Evolutionary conservation across 2,888 invertebrate species (phyloP).

Genomic region (Temnothorax rugatulus): DNA sequence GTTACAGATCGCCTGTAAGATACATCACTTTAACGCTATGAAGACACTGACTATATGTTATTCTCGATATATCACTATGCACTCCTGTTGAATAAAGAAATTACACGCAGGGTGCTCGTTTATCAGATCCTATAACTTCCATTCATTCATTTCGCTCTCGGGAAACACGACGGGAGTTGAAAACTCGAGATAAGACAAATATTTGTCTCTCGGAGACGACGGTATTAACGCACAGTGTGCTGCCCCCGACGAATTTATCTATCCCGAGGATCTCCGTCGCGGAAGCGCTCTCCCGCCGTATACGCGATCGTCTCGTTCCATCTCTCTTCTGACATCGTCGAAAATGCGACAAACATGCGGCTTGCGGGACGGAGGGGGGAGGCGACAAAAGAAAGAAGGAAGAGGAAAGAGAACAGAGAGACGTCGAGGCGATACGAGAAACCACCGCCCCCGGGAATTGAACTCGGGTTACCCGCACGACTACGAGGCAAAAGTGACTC

Average conservation of each 20-base stretch:
- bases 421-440: conserved; percentile 50
- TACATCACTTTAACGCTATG: neutral
- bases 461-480: conserved; percentile 65
- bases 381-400: conserved; percentile 9
- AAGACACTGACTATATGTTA: neutral
- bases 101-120: conserved; percentile 7
- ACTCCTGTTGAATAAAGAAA: neutral
- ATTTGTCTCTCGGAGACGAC: conserved; percentile 33
- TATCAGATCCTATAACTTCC: conserved; percentile 2
- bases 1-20: neutral
- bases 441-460: conserved; percentile 60
- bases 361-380: neutral
- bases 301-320: conserved; percentile 17
- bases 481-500: conserved; percentile 54
- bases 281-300: neutral
- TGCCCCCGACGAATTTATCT: conserved; percentile 28
- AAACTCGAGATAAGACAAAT: conserved; percentile 45
- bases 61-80: neutral
- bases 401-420: conserved; percentile 6
- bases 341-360: conserved; percentile 22
- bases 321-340: conserved; percentile 12
- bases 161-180: neutral
- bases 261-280: conserved; percentile 11
- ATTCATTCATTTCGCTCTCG: neutral
- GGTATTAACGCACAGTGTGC: conserved; percentile 26